Base-by-base conservation (phyloP, 2,113 vertebrate genomes). In the Poeciliopsis turrubarensis region DNA sequence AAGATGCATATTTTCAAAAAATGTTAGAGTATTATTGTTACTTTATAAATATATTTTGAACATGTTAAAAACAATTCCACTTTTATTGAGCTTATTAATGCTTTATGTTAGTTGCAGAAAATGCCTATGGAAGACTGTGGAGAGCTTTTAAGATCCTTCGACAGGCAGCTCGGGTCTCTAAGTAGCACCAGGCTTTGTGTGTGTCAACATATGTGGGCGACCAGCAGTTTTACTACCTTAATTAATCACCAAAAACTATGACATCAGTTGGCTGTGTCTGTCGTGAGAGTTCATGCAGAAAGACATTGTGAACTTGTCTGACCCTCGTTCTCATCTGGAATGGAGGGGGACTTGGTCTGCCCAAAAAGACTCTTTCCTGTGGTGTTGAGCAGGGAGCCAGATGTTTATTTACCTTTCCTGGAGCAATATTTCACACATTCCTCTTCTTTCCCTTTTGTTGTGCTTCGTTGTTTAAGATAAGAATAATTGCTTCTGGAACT, bases 311-410 rank as follows among this genome's bases (percentile, higher is more conserved):
- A 70, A 78, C 78, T 77, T 41, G 19, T 65, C 30, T 86, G 86
- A 89, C 82, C 80, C 77, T 65, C 60, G 41, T 70, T 79, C 44
- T 77, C 81, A 68, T 78, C 71, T 72, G 72, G 73, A 77, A 75
- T 69, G 1, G 27, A 81, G 80, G 75, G 76, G 70, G 57, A 64
- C 63, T 25, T 34, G 51, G 34, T 65, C 29, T 22, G 65, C 75
- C 47, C 78, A 32, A 39, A 83, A 41, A 70, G 71, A 75, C 30
- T 65, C 72, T 32, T 68, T 76, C 70, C 72, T 67, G 74, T 47
- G 54, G 5, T 41, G 30, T 62, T 37, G 63, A 17, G n/a, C 41
- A 41, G 12, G 26, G 60, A 72, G 25, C 39, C 79, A 17, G 51
- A 19, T 65, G 39, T 88, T 76, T 78, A 68, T 81, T 77, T 82